Evolutionary conservation across 2,113 vertebrate species (phyloP).

Genomic region (Crotophaga sulcirostris): DNA sequence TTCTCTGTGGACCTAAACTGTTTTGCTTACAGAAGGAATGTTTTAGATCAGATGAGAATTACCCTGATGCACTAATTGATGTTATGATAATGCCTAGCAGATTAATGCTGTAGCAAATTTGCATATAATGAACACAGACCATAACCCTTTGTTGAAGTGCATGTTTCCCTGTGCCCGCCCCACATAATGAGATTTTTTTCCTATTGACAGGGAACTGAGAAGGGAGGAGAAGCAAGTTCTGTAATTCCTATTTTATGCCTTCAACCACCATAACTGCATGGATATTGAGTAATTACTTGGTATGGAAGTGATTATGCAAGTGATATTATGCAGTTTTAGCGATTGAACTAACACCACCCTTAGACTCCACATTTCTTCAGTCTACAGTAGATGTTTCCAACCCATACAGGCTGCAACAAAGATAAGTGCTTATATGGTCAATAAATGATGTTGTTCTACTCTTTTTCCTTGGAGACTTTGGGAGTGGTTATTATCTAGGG

Average conservation of each 20-base stretch:
- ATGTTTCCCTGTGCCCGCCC: conserved; percentile 43
- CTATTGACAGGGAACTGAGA: background rate
- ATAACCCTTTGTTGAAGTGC: conserved; percentile 27
- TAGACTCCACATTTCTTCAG: background rate
- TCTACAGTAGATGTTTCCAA: background rate
- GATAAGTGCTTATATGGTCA: background rate
- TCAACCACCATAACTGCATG: background rate
- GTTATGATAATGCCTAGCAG: conserved; percentile 66
- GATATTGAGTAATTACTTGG: background rate
- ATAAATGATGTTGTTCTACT: background rate
- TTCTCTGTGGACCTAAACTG: background rate
- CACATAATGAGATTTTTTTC: conserved; percentile 36
- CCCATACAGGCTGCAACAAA: background rate
- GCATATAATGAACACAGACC: conserved; percentile 63
- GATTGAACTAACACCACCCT: background rate
- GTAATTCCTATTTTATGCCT: background rate
- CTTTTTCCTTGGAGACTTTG: background rate
- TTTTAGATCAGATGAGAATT: conserved; percentile 48
- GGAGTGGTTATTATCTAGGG: background rate
- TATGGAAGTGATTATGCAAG: conserved; percentile 11
- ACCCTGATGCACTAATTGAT: background rate
- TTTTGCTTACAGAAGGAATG: conserved; percentile 16
- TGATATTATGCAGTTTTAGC: background rate
- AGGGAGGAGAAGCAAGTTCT: conserved; percentile 14
- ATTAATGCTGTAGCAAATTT: conserved; percentile 64